phyloP scores from a whole-genome alignment of 2,888 invertebrate genomes.

The Graphium colonna region DNA sequence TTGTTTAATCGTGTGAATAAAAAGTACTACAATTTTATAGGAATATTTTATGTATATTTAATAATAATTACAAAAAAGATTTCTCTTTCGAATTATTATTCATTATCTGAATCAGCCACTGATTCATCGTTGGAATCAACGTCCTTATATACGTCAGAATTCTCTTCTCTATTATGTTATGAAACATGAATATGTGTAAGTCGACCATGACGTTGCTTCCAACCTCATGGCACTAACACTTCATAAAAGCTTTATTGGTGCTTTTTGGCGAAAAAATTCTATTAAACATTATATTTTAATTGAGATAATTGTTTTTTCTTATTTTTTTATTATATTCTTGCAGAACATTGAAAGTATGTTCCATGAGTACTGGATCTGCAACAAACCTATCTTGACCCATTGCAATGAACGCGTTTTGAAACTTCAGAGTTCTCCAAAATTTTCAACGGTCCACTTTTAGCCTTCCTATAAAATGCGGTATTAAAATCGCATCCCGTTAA shows the following conservation, averaged over 20 bases:
- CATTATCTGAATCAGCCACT: background rate
- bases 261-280: slow-evolving; percentile 30
- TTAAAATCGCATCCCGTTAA: slow-evolving; percentile 22
- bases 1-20: slow-evolving; percentile 23
- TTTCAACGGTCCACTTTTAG: slow-evolving; percentile 23
- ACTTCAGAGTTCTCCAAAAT: slow-evolving; percentile 24
- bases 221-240: slow-evolving; percentile 23
- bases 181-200: slow-evolving; percentile 30
- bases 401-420: slow-evolving; percentile 27
- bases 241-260: slow-evolving; percentile 28
- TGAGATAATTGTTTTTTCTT: no score
- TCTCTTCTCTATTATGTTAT: slow-evolving; percentile 29
- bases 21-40: slow-evolving; percentile 16
- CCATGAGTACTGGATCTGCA: slow-evolving; percentile 25
- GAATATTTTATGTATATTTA: slow-evolving; percentile 8
- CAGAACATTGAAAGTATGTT: no score
- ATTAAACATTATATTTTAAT: slow-evolving; percentile 26
- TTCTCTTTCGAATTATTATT: slow-evolving; percentile 29
- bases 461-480: no score
- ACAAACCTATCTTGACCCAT: slow-evolving; percentile 21
- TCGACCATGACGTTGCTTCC: slow-evolving; percentile 26
- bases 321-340: no score
- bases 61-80: slow-evolving; percentile 26
- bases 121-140: slow-evolving; percentile 27
- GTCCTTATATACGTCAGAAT: slow-evolving; percentile 15